phyloP scores from a whole-genome alignment of 2,888 invertebrate species.

The Eupithecia insigniata region DNA sequence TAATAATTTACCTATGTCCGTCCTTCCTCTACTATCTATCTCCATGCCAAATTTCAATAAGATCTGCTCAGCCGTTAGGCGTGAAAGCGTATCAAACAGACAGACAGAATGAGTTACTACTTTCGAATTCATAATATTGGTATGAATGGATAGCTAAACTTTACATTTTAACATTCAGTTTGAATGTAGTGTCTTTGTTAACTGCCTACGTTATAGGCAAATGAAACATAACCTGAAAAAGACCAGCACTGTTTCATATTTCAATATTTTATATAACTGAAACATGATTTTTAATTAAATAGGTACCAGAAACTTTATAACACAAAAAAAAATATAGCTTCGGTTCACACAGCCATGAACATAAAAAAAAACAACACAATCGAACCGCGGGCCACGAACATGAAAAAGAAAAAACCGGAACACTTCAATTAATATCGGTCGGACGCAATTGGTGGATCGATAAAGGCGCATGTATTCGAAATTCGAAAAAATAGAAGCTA shows the following conservation, averaged over 20 bases:
- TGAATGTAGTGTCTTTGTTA: neutral
- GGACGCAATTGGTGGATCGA: conserved; percentile 56
- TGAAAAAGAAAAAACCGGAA: conserved; percentile 58
- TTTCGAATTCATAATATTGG: too few species aligned
- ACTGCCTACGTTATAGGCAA: neutral
- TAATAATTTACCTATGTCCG: too few species aligned
- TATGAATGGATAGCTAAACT: too few species aligned
- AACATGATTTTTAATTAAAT: conserved; percentile 12
- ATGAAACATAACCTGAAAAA: neutral
- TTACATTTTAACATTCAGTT: too few species aligned
- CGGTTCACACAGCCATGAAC: conserved; percentile 31
- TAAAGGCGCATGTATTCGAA: conserved; percentile 43
- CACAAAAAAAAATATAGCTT: conserved; percentile 25
- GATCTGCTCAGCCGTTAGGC: too few species aligned
- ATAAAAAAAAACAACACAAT: conserved; percentile 36
- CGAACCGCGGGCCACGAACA: conserved; percentile 39
- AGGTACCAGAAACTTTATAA: conserved; percentile 8
- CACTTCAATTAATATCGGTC: conserved; percentile 62
- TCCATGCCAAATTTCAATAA: too few species aligned
- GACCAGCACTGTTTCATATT: neutral
- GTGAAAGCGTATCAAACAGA: too few species aligned
- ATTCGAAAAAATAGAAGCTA: conserved; percentile 26
- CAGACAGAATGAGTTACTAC: too few species aligned
- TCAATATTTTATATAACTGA: conserved; percentile 7
- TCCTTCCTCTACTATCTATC: too few species aligned